Base-by-base conservation (phyloP, 2,113 vertebrate genomes). In the Salminus brasiliensis region DNA sequence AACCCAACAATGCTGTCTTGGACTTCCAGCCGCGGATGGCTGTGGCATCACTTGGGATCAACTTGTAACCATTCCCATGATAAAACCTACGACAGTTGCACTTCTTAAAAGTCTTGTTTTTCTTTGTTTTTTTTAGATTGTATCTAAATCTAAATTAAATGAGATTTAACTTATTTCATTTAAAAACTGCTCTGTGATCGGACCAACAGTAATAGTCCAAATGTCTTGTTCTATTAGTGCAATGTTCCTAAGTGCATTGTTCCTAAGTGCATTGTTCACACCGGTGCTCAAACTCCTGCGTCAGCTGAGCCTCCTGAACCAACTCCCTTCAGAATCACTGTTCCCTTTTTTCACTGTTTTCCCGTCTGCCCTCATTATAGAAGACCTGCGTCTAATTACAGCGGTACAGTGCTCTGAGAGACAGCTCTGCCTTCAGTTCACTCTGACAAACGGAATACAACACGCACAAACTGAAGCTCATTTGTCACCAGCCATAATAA, bases 301-400 rank as follows among this genome's bases (percentile, higher is more conserved):
- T 76, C 60, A 34, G 29, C n/a, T 36, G 5, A 2, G 25, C 43
- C 45, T 32, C 43, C 43, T 25, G 43, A 32, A n/a, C 43, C 59
- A 34, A 8, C n/a, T 73, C 30, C 11, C 52, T 72, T 72, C 41
- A 49, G 30, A 52, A 49, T 11, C 10, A n/a, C 3, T 18, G 32
- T 30, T 75, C 13, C 34, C 6, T 52, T 65, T 41, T 39, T n/a
- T n/a, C n/a, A n/a, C 72, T 60, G 53, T 23, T 66, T 32, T 49
- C 32, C 29, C 23, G 4, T 63, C 52, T 75, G 45, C 8, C 43
- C 30, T 65, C 30, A 25, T 65, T 65, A 52, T 23, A 49, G 49
- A 75, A 65, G 13, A 57, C 25, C 39, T 34, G 30, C 16, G 21
- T 75, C 59, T 65, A 65, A 75, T 52, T 52, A 65, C 60, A 66